Evolutionary conservation across 2,113 vertebrate genomes (phyloP), one percentile per base, ranked within the genome.

Genomic region (Pogona vitticeps): DNA sequence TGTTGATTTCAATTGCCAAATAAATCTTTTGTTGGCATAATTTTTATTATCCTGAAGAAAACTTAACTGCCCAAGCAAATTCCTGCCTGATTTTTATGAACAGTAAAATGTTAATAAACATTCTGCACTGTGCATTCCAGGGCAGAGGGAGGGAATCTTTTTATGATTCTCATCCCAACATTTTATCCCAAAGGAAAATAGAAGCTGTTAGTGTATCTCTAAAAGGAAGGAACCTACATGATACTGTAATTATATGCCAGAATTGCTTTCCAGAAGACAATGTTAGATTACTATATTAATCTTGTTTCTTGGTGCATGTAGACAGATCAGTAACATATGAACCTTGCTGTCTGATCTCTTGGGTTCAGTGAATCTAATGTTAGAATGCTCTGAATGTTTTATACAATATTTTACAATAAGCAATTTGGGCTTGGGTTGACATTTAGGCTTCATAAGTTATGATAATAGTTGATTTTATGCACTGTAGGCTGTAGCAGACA

Each of bases 1-100:
- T 83, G 68, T 90, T 75, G 56, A 5, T n/a, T 38, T 89, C 90
- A 87, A 21, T 87, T 79, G 80, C 91, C 91, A 94, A 91, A 52
- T 52, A 10, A 52, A 10, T 52, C 46, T 52, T n/a, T n/a, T 52
- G 46, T 10, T 79, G 63, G 40, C 84, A 87, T 33, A 52, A 76
- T 58, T 87, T 71, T 65, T 1, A 42, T 42, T 89, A 80, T 20
- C n/a, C 90, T 78, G 67, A 84, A 85, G 85, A 92, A 88, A 73
- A 71, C 36, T 42, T 33, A 40, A n/a, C 77, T 70, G 72, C 86
- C 40, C 17, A 76, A 92, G 90, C 78, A 86, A 10, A 59, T 21
- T 59, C n/a, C 56, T 78, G 31, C 3, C 82, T 82, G 56, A 84
- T 83, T 85, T 59, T 87, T 88, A 73, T 79, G 61, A 15, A 70